Conservation (phyloP, 2,797 vertebrate genomes). For the Eupleurogrammus muticus region DNA sequence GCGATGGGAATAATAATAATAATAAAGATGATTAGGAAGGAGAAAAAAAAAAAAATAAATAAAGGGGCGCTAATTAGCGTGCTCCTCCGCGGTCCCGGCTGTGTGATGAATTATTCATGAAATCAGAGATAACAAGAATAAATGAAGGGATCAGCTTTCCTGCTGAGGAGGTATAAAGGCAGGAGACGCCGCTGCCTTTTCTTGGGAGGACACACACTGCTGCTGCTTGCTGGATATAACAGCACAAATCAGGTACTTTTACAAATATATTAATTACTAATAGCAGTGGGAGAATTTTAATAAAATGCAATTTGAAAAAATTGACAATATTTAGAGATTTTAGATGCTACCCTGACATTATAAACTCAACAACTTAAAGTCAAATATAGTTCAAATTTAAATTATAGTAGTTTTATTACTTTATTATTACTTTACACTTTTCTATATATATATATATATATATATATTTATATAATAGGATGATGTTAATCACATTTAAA, state of each 20-base stretch:
- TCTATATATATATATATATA: too few species aligned
- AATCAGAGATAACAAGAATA: slow-evolving; percentile 63
- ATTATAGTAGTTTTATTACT: background rate
- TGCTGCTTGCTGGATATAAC: slow-evolving; percentile 39
- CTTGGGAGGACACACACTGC: slow-evolving; percentile 47
- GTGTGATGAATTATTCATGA: slow-evolving; percentile 78
- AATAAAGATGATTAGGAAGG: slow-evolving; percentile 51
- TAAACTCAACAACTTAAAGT: background rate
- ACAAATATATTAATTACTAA: background rate
- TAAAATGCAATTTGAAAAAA: background rate
- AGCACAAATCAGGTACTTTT: slow-evolving; percentile 53
- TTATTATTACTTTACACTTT: too few species aligned
- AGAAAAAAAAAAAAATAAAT: slow-evolving; percentile 45
- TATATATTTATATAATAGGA: too few species aligned
- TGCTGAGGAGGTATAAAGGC: slow-evolving; percentile 67
- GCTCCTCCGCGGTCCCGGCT: slow-evolving; percentile 57
- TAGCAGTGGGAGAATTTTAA: background rate
- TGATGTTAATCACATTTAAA: background rate
- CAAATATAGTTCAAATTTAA: background rate
- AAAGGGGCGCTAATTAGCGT: slow-evolving; percentile 61
- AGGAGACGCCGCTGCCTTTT: slow-evolving; percentile 49
- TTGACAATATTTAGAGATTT: background rate
- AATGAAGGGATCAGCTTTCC: slow-evolving; percentile 49
- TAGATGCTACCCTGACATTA: background rate
- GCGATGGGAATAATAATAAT: slow-evolving; percentile 61